Evolutionary conservation across 2,888 invertebrate species (phyloP), one percentile per base, ranked within the genome.

Genomic region (Loripinus fragilis): DNA sequence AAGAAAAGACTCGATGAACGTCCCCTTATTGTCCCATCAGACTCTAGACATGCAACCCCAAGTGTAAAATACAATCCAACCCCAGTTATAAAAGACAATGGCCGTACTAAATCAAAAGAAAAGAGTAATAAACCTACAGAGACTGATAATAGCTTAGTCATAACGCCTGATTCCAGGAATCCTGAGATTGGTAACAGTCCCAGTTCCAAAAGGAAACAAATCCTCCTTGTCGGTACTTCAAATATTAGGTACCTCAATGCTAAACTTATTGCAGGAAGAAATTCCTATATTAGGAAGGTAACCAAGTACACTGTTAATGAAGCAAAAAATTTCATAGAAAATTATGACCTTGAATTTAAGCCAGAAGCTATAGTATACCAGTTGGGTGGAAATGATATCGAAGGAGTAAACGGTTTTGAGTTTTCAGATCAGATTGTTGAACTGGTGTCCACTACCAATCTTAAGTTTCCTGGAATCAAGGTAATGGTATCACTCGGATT

Each of bases 371-470:
- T 38, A 38, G 12, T 38, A 12, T 38, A 12, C 38, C 5, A 8
- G 12, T 38, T 38, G 38, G 38, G 38, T 12, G 5, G 38, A 8
- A 8, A 38, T 8, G 38, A 38, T 38, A 38, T 25, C 7, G 55
- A 55, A 25, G 25, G 15, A 8, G 28, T 25, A 7, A 23, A 15
- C 10, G 7, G 5, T 7, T 28, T 7, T 5, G 55, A 55, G 8
- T 55, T 55, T 55, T 55, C 55, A 8, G 55, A 55, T 55, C 10
- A 55, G 25, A 25, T 55, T 23, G 23, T 2, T 28, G 55, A 55
- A 5, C 55, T 55, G 28, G 55, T 55, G 55, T 55, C 55, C 23
- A 28, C 55, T 55, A 55, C 55, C 55, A 55, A 25, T 55, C 55
- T 55, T 10, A 55, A 25, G 28, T 55, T 55, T 15, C 55, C 25